Percentiles rank a stretch among this genome's conserved stretches.
These are phyloP conservation scores for Drosophila longiperda DNA, from an alignment of 2,888 invertebrate genomes.

Conservation along the genomic window DNA sequence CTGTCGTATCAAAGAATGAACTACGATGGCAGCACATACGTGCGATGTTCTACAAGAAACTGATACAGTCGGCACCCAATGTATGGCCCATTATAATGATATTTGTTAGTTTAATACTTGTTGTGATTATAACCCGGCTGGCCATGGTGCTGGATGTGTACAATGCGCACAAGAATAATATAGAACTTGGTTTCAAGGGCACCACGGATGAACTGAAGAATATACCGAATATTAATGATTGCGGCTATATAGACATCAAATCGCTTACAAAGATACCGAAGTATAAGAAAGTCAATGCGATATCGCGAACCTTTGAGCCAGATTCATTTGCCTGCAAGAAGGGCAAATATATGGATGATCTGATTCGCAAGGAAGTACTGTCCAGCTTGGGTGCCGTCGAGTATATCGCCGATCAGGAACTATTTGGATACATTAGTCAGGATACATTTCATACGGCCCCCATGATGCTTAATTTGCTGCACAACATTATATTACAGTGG, in stretches of 20 bases:
- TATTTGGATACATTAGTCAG: slow-evolving; percentile 86
- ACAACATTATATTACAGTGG: slow-evolving; percentile 85
- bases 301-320: slow-evolving; percentile 38
- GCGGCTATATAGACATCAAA: slow-evolving; percentile 61
- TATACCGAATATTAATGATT: slow-evolving; percentile 57
- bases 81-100: slow-evolving; percentile 74
- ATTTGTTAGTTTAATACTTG: slow-evolving; percentile 86
- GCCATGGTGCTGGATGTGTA: slow-evolving; percentile 51
- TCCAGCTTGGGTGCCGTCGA: slow-evolving; percentile 68
- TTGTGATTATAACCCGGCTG: slow-evolving; percentile 60
- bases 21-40: slow-evolving; percentile 64
- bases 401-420: slow-evolving; percentile 10
- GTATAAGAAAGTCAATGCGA: slow-evolving; percentile 16
- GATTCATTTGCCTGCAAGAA: slow-evolving; percentile 56
- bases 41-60: slow-evolving; percentile 77
- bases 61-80: slow-evolving; percentile 73
- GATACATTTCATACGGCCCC: slow-evolving; percentile 87
- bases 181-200: slow-evolving; percentile 57
- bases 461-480: slow-evolving; percentile 71
- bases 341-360: slow-evolving; percentile 32
- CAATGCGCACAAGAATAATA: slow-evolving; percentile 33
- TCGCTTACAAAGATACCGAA: slow-evolving; percentile 11
- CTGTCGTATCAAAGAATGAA: slow-evolving; percentile 52
- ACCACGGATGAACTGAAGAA: not conserved
- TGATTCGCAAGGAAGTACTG: slow-evolving; percentile 19